Evolutionary conservation across 2,888 invertebrate genomes (phyloP).

Genomic region (Emesis furor): DNA sequence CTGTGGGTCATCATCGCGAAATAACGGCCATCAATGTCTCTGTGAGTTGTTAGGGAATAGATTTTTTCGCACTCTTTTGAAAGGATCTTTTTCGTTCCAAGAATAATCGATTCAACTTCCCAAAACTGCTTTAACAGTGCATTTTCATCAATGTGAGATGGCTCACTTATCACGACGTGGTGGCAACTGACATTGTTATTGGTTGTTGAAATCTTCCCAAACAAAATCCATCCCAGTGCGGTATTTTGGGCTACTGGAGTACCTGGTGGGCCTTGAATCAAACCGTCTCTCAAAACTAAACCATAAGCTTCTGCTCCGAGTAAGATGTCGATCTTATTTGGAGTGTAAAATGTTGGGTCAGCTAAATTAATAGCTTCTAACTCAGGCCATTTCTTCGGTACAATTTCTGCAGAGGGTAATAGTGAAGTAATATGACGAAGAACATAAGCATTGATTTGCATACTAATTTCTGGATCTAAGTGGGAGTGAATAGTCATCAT

Average conservation of each 20-base stretch:
- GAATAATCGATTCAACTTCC: slow-evolving; percentile 3
- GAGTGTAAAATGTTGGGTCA: slow-evolving; percentile 5
- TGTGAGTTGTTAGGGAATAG: too few relatives aligned
- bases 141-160: background rate
- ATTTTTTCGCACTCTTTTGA: background rate
- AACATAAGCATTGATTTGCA: background rate
- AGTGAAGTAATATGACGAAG: background rate
- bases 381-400: slow-evolving; percentile 5
- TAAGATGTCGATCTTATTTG: slow-evolving; percentile 14
- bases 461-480: background rate
- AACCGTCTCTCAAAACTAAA: slow-evolving; percentile 8
- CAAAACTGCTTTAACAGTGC: slow-evolving; percentile 21
- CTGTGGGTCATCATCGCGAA: too few relatives aligned
- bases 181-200: background rate
- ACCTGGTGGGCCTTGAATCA: slow-evolving; percentile 11
- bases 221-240: slow-evolving; percentile 15
- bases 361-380: background rate
- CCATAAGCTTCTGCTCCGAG: slow-evolving; percentile 10
- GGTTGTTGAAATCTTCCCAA: background rate
- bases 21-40: too few relatives aligned
- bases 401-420: background rate
- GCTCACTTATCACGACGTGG: too few relatives aligned
- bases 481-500: background rate
- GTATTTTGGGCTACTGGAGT: slow-evolving; percentile 17
- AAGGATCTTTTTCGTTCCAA: background rate